Percentiles rank a stretch among this genome's conserved stretches.
Evolutionary conservation across 2,888 invertebrate genomes (phyloP).

Genomic region (Parnassius glacialis): DNA sequence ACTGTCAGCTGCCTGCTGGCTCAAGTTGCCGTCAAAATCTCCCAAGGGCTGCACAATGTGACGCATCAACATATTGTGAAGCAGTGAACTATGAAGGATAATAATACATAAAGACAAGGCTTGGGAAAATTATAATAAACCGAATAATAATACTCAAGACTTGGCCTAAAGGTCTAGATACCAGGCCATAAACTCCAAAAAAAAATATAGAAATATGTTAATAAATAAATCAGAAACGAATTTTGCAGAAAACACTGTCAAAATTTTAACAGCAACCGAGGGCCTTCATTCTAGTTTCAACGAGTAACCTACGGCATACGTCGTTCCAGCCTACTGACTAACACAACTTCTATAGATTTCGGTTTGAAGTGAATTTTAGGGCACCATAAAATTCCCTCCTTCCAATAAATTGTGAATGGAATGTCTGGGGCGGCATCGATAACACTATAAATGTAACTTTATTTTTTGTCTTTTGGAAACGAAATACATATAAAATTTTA

Average conservation of each 20-base stretch:
- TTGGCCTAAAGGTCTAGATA: too few species aligned
- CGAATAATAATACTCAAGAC: too few species aligned
- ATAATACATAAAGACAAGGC: too few species aligned
- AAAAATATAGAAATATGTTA: too few species aligned
- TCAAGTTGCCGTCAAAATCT: too few species aligned
- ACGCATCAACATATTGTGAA: too few species aligned
- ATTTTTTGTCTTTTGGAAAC: constrained; percentile 10
- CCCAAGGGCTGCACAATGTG: too few species aligned
- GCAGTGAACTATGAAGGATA: too few species aligned
- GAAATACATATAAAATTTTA: too few species aligned
- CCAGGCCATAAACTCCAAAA: too few species aligned
- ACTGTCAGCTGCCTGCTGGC: too few species aligned
- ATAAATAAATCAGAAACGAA: not conserved
- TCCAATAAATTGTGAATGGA: constrained; percentile 23
- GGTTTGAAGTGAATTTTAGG: constrained; percentile 20
- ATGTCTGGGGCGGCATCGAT: constrained; percentile 19
- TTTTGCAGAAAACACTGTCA: constrained; percentile 63
- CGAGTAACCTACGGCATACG: constrained; percentile 13
- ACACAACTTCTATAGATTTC: not conserved
- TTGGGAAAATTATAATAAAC: too few species aligned
- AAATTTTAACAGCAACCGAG: constrained; percentile 48
- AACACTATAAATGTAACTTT: constrained; percentile 12
- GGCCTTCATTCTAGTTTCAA: not conserved
- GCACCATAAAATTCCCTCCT: constrained; percentile 23
- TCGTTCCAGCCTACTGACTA: constrained; percentile 12